Base-by-base conservation (phyloP, 2,888 invertebrate genomes). In the Nomada fucata region DNA sequence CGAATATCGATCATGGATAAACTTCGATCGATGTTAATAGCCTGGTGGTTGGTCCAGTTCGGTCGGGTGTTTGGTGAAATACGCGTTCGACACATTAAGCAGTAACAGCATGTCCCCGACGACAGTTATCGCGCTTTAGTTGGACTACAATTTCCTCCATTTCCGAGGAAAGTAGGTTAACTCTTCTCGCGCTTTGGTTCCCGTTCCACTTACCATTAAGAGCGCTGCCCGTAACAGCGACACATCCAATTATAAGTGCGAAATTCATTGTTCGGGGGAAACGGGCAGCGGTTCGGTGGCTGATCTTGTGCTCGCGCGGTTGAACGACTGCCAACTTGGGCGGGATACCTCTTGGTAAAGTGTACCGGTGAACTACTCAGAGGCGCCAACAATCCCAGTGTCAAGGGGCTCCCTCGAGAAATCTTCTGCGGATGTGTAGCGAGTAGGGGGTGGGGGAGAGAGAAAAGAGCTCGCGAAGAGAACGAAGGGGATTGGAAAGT, bases 181-280 rank as follows among this genome's bases (percentile, higher is more conserved):
- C 79, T 72, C 80, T 82, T 75, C 84, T 75, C 72, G 64, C 50
- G 61, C 61, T 15, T 15, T 15, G 74, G 61, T 78, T 57, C 74
- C 74, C 59, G 73, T 84, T 23, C 89, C 90, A 91, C 91, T 91
- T 91, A 92, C 89, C 91, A 89, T 90, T 90, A 90, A 90, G 89
- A 91, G 89, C 87, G 83, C 80, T 88, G 90, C 87, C 90, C 89
- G 86, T 89, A 90, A 91, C 91, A 89, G 90, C 90, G 89, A 82
- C 91, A 91, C 90, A 88, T 91, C 89, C 92, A 92, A 92, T 92
- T 92, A 92, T 91, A 91, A 92, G 91, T 91, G 90, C 87, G 89
- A 92, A 92, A 92, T 92, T 91, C 92, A 91, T 91, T 91, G 92
- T 91, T 89, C 87, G 82, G 75, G 23, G 36, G 71, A 70, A 84